A percentile compares a stretch with the other conserved stretches of the same genome.
Conservation (phyloP, 1,140 invertebrate species). For the Rhizoglyphus robini region DNA sequence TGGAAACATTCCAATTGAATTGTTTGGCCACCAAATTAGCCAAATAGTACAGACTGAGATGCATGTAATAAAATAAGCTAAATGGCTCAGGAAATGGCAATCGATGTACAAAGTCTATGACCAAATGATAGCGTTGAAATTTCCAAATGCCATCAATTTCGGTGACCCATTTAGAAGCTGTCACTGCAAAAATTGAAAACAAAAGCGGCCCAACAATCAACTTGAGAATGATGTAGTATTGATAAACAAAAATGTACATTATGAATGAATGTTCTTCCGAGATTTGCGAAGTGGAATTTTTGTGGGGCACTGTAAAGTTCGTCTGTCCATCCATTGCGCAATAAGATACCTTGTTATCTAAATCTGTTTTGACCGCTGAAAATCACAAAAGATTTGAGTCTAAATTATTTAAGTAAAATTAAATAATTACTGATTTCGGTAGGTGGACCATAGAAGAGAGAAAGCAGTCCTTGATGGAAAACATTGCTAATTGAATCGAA, state of each 20-base stretch:
- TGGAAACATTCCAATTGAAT: too few species aligned
- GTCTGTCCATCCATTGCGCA: not conserved
- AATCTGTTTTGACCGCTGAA: not conserved
- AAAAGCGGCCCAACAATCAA: conserved; percentile 36
- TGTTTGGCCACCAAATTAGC: not conserved
- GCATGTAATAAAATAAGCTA: conserved; percentile 30
- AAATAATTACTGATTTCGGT: conserved; percentile 29
- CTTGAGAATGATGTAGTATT: conserved; percentile 37
- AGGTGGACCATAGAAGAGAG: conserved; percentile 35
- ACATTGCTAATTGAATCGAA: conserved; percentile 30
- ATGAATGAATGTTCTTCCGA: not conserved
- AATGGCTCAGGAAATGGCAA: conserved; percentile 31
- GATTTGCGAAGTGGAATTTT: too few species aligned
- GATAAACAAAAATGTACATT: conserved; percentile 34
- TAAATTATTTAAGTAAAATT: too few species aligned
- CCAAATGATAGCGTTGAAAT: conserved; percentile 36
- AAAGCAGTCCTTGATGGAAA: conserved; percentile 34
- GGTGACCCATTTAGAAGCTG: conserved; percentile 31
- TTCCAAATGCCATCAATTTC: conserved; percentile 38
- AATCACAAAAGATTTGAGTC: not conserved
- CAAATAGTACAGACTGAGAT: not conserved
- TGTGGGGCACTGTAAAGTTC: too few species aligned
- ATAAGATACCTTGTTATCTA: not conserved
- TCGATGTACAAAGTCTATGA: conserved; percentile 37
- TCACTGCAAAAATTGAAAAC: conserved; percentile 36